Evolutionary conservation across 2,113 vertebrate species (phyloP).

Genomic region (Hiodon tergisus): DNA sequence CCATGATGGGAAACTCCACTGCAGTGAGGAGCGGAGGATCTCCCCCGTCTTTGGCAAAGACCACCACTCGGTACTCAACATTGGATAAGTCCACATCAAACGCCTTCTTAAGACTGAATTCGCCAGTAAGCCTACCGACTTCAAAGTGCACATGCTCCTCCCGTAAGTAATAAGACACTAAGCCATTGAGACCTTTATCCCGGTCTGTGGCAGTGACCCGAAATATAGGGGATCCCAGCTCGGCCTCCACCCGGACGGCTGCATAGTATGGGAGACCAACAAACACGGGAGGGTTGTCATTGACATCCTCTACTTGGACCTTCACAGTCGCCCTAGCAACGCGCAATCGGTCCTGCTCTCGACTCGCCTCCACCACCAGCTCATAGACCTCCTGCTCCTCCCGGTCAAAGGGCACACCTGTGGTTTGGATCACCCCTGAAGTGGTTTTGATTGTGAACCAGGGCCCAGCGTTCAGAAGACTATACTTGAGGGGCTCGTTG

Average conservation of each 20-base stretch:
- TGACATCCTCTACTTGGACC: constrained; percentile 87
- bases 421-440: constrained; percentile 85
- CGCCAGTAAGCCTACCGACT: constrained; percentile 75
- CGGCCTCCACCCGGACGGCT: constrained; percentile 85
- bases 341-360: constrained; percentile 77
- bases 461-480: constrained; percentile 85
- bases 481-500: constrained; percentile 88
- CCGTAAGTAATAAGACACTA: constrained; percentile 78
- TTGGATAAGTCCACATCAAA: constrained; percentile 86
- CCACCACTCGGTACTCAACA: constrained; percentile 75
- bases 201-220: constrained; percentile 78
- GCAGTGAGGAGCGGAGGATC: constrained; percentile 68
- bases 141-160: constrained; percentile 84
- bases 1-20: constrained; percentile 82
- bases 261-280: constrained; percentile 91
- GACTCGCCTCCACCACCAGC: constrained; percentile 85
- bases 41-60: constrained; percentile 82
- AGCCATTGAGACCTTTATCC: constrained; percentile 79
- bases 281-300: constrained; percentile 88
- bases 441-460: constrained; percentile 83
- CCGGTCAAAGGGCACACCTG: constrained; percentile 81
- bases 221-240: constrained; percentile 81
- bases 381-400: constrained; percentile 84
- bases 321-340: constrained; percentile 80
- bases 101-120: constrained; percentile 73